Evolutionary conservation across 1,140 invertebrate genomes (phyloP).

Genomic region (Hylaeus volcanicus): DNA sequence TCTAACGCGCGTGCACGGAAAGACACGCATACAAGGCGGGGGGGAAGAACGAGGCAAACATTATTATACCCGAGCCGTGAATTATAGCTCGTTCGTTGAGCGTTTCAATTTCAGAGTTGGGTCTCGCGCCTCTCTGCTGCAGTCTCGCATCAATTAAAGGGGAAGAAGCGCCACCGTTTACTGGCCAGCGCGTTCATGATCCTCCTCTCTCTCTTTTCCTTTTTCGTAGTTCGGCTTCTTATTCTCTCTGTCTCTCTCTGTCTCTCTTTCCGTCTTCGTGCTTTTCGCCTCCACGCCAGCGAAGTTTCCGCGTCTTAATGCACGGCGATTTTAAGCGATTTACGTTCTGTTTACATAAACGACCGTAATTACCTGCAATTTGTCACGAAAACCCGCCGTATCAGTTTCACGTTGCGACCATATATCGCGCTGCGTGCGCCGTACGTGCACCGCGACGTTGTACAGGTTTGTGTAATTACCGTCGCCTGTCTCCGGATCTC

Average conservation of each 20-base stretch:
- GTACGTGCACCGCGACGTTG: not conserved
- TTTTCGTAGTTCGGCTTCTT: too few relatives aligned
- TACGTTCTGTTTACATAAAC: slow-evolving; percentile 34
- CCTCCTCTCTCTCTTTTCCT: not conserved
- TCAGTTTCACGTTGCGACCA: slow-evolving; percentile 38
- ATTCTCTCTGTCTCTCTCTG: not conserved
- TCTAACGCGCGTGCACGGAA: not conserved
- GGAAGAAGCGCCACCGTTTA: slow-evolving; percentile 23
- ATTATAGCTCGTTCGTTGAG: slow-evolving; percentile 65
- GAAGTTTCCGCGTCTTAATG: slow-evolving; percentile 16
- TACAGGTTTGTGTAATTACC: slow-evolving; percentile 20
- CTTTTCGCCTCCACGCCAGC: not conserved
- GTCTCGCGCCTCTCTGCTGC: slow-evolving; percentile 11
- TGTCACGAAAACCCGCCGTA: slow-evolving; percentile 35
- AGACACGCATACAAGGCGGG: not conserved
- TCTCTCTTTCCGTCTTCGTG: too few relatives aligned
- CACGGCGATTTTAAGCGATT: slow-evolving; percentile 6
- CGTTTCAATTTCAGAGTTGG: slow-evolving; percentile 62
- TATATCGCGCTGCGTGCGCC: slow-evolving; percentile 20
- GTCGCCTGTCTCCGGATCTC: not conserved
- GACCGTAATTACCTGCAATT: slow-evolving; percentile 36
- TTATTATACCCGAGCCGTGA: slow-evolving; percentile 62
- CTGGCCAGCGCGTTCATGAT: not conserved
- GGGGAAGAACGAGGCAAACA: slow-evolving; percentile 32
- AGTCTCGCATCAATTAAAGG: slow-evolving; percentile 45